phyloP scores from a whole-genome alignment of 2,888 invertebrate species.

The Aromia moschata region DNA sequence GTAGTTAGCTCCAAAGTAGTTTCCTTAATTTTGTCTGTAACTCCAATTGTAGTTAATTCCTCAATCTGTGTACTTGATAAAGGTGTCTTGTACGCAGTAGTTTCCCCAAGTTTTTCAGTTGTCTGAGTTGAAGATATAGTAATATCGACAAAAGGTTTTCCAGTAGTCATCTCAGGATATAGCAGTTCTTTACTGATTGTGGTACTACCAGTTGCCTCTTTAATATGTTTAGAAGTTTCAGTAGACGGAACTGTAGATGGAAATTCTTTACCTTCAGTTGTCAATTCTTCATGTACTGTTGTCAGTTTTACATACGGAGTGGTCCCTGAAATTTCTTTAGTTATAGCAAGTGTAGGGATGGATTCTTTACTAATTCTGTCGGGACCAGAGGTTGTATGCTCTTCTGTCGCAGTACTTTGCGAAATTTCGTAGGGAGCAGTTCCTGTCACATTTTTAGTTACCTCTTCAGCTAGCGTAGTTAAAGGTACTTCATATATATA shows the following conservation, averaged over 20 bases:
- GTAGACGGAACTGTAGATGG: slow-evolving; percentile 1
- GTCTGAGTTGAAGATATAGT: not conserved
- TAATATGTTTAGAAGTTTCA: slow-evolving; percentile 4
- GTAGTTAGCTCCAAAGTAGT: too few species aligned
- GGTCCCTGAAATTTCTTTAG: not conserved
- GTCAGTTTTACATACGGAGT: slow-evolving; percentile 1
- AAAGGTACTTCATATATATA: not conserved
- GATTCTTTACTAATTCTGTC: not conserved
- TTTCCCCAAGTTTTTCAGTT: slow-evolving; percentile 18
- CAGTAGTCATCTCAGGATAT: too few species aligned
- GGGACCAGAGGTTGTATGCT: not conserved
- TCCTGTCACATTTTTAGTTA: not conserved
- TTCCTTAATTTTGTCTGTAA: not conserved
- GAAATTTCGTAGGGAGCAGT: not conserved
- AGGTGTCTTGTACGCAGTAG: slow-evolving; percentile 1
- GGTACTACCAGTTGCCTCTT: slow-evolving; percentile 2
- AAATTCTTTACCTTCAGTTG: slow-evolving; percentile 10
- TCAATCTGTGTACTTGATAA: not conserved
- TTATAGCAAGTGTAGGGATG: not conserved
- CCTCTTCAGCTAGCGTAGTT: not conserved
- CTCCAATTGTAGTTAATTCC: slow-evolving; percentile 3
- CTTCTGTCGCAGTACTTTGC: not conserved
- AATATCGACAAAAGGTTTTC: too few species aligned
- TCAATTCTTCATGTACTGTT: not conserved
- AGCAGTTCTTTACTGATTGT: slow-evolving; percentile 6